A percentile compares a stretch with the other conserved stretches of the same genome.
phyloP scores from a whole-genome alignment of 2,888 invertebrate species.

The Cheilosia variabilis region DNA sequence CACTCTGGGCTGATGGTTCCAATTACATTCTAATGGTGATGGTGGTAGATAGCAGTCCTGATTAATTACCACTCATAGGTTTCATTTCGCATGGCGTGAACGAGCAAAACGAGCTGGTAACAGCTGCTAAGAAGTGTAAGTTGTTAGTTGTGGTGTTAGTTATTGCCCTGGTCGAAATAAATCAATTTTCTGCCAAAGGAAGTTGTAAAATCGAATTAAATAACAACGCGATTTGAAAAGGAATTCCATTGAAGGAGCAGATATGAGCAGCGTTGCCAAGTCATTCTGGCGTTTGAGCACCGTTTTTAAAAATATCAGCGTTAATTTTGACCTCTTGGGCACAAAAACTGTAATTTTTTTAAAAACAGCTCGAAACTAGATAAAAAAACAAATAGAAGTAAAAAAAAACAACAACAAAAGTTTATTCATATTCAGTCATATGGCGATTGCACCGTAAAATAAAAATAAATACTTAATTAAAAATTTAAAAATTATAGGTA shows the following conservation, averaged over 20 bases:
- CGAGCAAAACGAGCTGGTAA: slow-evolving; percentile 20
- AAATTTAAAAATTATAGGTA: no score
- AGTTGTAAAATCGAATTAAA: neutral
- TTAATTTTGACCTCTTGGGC: no score
- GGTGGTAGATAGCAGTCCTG: neutral
- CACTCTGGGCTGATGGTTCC: neutral
- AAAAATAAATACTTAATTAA: no score
- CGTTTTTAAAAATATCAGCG: no score
- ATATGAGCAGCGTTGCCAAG: no score
- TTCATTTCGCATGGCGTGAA: slow-evolving; percentile 18
- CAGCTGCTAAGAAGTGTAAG: slow-evolving; percentile 14
- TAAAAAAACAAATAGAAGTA: no score
- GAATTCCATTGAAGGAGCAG: neutral
- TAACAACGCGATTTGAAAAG: neutral
- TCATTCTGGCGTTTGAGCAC: no score
- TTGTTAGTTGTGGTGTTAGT: slow-evolving; percentile 20
- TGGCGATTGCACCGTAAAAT: no score
- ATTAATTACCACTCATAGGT: slow-evolving; percentile 24
- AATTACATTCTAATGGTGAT: slow-evolving; percentile 6
- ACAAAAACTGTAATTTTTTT: no score
- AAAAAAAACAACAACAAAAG: no score
- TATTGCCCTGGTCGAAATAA: slow-evolving; percentile 12
- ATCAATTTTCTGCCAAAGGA: slow-evolving; percentile 28
- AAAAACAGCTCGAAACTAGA: no score
- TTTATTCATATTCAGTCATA: no score